Base-by-base conservation (phyloP, 2,797 vertebrate species). In the Halcyon smyrnensis region DNA sequence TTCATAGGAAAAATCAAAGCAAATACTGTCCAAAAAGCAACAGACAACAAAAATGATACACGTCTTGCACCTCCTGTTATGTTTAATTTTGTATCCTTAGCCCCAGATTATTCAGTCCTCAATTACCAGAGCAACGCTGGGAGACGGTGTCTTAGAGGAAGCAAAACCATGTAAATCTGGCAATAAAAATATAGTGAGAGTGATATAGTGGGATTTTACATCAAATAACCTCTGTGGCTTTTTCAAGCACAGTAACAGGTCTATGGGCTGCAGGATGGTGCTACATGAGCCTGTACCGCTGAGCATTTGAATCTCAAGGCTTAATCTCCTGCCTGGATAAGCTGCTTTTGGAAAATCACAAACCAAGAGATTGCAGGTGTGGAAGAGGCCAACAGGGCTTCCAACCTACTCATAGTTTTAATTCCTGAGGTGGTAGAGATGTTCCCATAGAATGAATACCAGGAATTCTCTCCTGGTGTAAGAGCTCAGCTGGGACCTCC, bases 311-410 rank as follows among this genome's bases (percentile, higher is more conserved):
- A 45, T 84, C 86, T 77, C 69, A 34, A n/a, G 41, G 41, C 62
- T 50, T 95, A 90, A 93, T 91, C 83, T 90, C 65, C 92, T 2
- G 2, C 70, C 70, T 4, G 8, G 67, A 73, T 96, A 95, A 96
- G 81, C 87, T 90, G 67, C 93, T 90, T 97, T 87, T 4, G 11
- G 86, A 84, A 90, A 94, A 89, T 69, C 89, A 64, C 59, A 69
- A 65, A 89, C 64, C 0, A 0, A 53, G 78, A 64, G 32, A 6
- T 76, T 95, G 85, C 39, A 23, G 82, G 39, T 91, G 48, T 27
- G 18, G 41, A 37, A 68, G 76, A 89, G 36, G 28, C 76, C 14
- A 48, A 27, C 8, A 8, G 57, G 34, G 28, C 36, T 92, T 94
- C 64, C 25, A 37, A 10, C 34, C 32, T 1, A 4, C 8, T 83